Base-by-base conservation (phyloP, 2,113 vertebrate species). In the Bubo blakistoni region DNA sequence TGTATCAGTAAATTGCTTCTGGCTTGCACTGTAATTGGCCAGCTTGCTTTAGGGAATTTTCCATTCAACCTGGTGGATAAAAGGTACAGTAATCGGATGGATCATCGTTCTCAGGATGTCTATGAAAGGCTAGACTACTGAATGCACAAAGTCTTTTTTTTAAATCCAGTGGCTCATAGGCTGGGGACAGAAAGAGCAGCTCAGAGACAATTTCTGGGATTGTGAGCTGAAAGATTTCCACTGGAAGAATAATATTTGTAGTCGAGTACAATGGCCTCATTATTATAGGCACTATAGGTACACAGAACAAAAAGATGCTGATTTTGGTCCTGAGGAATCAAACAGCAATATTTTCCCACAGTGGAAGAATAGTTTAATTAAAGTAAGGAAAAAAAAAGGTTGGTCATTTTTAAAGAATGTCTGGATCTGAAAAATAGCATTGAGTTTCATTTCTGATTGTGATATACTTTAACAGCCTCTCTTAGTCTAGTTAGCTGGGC, bases 21-120 rank as follows among this genome's bases (percentile, higher is more conserved):
- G 71, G 81, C 59, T 36, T 44, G 20, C 22, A 54, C 47, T 57
- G n/a, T 52, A 90, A 70, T 54, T 81, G 82, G 51, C n/a, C 73
- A 81, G 34, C 19, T 94, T 93, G 49, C 90, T 87, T 51, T 72
- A 74, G 63, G 71, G 94, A 94, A 46, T 90, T 80, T 94, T 83
- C 67, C 36, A 22, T 92, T 89, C 84, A 90, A 0, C 24, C 22
- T 65, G 24, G 29, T 76, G 72, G 27, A 78, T 69, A 70, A 94
- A 90, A 84, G n/a, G 38, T n/a, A 12, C 63, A 30, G 42, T 55
- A 86, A 79, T 94, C 11, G 5, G 76, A 14, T 25, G 32, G 59
- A 69, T 86, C 65, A 47, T 81, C 16, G 1, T 92, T 90, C 65
- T 70, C 78, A 62, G 27, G 30, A 46, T 30, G 29, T 51, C 90